A percentile compares a stretch with the other conserved stretches of the same genome.
phyloP scores from a whole-genome alignment of 2,113 vertebrate species.

The Marmota monax region DNA sequence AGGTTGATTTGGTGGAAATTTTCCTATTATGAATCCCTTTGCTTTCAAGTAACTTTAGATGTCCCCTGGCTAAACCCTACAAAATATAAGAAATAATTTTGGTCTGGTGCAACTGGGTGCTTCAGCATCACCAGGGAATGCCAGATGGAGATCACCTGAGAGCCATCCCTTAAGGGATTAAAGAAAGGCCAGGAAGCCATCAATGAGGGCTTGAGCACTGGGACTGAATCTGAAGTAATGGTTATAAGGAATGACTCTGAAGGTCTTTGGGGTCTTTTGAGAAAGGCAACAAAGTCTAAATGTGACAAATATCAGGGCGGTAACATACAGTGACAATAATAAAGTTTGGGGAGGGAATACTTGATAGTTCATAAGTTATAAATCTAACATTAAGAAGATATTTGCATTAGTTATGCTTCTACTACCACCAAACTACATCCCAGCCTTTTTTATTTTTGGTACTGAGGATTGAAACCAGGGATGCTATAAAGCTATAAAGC shows the following conservation, averaged over 20 bases:
- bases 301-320: background rate
- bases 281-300: background rate
- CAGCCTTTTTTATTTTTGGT: too few relatives aligned
- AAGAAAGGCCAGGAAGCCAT: background rate
- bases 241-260: fast-evolving
- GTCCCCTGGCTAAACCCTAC: background rate
- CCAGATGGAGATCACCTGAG: background rate
- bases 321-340: background rate
- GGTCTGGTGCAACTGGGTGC: fast-evolving
- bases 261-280: background rate
- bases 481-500: too few relatives aligned
- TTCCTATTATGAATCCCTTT: fast-evolving
- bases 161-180: fast-evolving
- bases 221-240: background rate
- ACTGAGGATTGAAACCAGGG: too few relatives aligned
- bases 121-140: too few relatives aligned
- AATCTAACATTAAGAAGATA: background rate
- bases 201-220: background rate
- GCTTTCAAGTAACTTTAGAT: background rate
- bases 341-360: background rate
- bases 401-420: too few relatives aligned
- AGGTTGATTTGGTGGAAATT: background rate
- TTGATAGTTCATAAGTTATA: background rate
- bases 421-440: too few relatives aligned
- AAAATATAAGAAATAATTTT: background rate